Base-by-base conservation (phyloP, 2,888 invertebrate genomes). In the Lysandra bellargus region DNA sequence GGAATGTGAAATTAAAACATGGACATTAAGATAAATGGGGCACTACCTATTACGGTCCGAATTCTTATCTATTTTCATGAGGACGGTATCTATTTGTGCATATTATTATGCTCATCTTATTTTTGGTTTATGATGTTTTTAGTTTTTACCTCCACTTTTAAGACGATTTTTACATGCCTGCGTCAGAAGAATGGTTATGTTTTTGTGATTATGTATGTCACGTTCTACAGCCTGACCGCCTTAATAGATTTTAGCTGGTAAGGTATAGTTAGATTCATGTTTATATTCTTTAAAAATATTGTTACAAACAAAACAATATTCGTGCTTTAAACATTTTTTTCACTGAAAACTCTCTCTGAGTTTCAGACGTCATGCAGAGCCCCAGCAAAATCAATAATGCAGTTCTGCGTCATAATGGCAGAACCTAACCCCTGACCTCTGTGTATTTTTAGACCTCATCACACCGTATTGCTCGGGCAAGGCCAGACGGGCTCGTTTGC, bases 371-470 rank as follows among this genome's bases (percentile, higher is more conserved):
- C 64, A n/a, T n/a, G n/a, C n/a, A 75, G 6, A 53, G 49, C 33
- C 30, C 14, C 49, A 57, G 33, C 5, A 17, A 57, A 76, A 76
- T 76, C 76, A 33, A 76, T 57, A 76, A 23, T 82, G 76, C 76
- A 76, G 53, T 57, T 76, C 53, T 76, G 76, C 76, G 33, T 75
- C 75, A 49, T 23, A 53, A 33, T 23, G 49, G 30, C 23, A 75
- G 75, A 75, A n/a, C 23, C 83, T 90, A 88, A 93, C 91, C 92
- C 85, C 88, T 91, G 90, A 92, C 92, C 92, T 91, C 89, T 86
- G 85, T 83, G 83, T 93, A 93, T 93, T 90, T 93, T 91, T 93
- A 93, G 92, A 87, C 84, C 85, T 87, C 87, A 88, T 87, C 87
- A 40, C 40, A 73, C 86, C 84, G 84, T 87, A 88, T 87, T 85